Percentiles rank a stretch among this genome's conserved stretches.
Evolutionary conservation across 30 jellyfish, hydroid and myxozoan species (phyloP).

Genomic region (Chrysaora quinquecirrha): DNA sequence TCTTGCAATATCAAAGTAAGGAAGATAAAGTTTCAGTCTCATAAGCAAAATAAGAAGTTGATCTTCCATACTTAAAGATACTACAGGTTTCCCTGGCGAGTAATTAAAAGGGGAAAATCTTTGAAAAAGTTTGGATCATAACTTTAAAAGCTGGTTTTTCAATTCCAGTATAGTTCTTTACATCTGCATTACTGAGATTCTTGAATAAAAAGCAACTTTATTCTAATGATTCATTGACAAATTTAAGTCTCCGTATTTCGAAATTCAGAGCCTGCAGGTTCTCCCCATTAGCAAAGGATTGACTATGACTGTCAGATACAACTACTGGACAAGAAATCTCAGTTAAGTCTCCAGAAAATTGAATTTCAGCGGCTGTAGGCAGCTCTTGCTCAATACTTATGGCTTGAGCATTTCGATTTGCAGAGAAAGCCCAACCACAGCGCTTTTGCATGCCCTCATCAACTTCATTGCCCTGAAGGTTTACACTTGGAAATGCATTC

Average conservation of each 20-base stretch:
- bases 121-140: too few species aligned
- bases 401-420: not conserved
- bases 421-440: too few species aligned
- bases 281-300: too few species aligned
- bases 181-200: not conserved
- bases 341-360: not conserved
- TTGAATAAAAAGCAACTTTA: not conserved
- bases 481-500: slow-evolving; percentile 14
- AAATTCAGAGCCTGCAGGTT: too few species aligned
- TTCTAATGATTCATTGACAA: too few species aligned
- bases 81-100: slow-evolving; percentile 27
- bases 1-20: too few species aligned
- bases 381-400: not conserved
- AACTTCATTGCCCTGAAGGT: not conserved
- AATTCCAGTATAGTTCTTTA: slow-evolving; percentile 9
- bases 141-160: slow-evolving; percentile 6
- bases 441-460: slow-evolving; percentile 2
- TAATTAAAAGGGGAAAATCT: slow-evolving; percentile 15
- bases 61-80: slow-evolving; percentile 10
- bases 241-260: too few species aligned
- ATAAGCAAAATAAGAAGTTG: too few species aligned
- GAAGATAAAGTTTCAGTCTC: too few species aligned
- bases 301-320: too few species aligned
- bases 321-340: too few species aligned
- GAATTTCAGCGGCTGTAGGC: not conserved